Conservation (phyloP, 2,113 vertebrate genomes). For the Melanocharis versteri region DNA sequence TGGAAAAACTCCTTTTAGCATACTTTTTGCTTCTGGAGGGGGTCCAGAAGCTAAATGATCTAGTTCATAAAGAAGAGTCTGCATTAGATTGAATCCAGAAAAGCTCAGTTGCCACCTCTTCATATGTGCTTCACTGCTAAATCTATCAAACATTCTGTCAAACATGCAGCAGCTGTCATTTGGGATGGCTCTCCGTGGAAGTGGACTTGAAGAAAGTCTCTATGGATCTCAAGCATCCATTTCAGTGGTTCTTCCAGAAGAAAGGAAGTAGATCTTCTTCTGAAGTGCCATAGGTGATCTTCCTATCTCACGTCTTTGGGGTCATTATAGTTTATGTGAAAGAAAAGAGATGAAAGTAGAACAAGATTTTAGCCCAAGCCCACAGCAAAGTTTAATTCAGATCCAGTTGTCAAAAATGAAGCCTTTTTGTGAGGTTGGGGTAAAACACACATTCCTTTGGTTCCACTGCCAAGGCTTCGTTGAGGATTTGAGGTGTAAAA, state of each 20-base stretch:
- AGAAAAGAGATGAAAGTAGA: background rate
- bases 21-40: background rate
- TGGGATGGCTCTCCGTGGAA: fast-evolving
- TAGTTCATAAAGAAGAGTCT: background rate
- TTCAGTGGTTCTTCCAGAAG: background rate
- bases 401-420: background rate
- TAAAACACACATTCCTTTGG: background rate
- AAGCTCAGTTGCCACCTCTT: background rate
- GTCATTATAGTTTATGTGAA: background rate
- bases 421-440: background rate
- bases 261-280: background rate
- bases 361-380: background rate
- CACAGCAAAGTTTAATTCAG: background rate
- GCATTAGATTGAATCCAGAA: background rate
- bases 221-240: background rate
- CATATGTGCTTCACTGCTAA: background rate
- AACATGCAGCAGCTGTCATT: background rate
- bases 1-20: background rate
- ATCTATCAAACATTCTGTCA: background rate
- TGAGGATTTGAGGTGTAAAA: background rate
- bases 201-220: background rate
- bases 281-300: background rate
- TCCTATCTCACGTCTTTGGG: background rate
- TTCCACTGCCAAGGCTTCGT: background rate
- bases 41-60: background rate